phyloP scores from a whole-genome alignment of 2,888 invertebrate species.

The Elegia similella region DNA sequence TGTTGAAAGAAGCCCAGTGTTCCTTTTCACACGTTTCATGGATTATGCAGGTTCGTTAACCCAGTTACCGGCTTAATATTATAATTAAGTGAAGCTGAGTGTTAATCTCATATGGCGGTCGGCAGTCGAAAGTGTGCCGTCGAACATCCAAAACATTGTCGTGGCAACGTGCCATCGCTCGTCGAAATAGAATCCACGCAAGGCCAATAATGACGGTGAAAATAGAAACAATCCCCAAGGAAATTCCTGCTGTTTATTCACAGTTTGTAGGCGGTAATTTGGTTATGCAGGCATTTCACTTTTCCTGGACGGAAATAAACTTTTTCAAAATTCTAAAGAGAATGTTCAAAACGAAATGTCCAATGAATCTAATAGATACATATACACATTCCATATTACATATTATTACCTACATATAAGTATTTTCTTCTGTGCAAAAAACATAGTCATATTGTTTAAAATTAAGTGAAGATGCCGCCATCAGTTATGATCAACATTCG shows the following conservation, averaged over 20 bases:
- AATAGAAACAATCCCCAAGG: conserved; percentile 51
- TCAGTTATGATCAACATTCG: conserved; percentile 1
- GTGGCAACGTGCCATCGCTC: conserved; percentile 68
- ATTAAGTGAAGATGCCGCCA: too few species aligned
- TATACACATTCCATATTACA: too few species aligned
- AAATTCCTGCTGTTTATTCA: conserved; percentile 35
- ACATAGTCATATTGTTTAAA: too few species aligned
- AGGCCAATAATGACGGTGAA: conserved; percentile 70
- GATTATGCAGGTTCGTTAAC: conserved; percentile 74
- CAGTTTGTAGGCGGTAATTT: conserved; percentile 16
- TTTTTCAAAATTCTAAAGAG: not conserved
- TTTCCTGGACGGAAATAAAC: not conserved
- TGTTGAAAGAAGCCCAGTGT: conserved; percentile 56
- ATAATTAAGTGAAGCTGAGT: conserved; percentile 60
- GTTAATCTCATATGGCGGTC: conserved; percentile 45
- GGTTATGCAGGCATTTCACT: conserved; percentile 10
- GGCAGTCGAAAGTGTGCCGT: conserved; percentile 63
- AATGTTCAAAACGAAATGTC: not conserved
- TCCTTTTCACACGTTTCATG: conserved; percentile 68
- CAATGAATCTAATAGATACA: too few species aligned
- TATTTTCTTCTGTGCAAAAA: too few species aligned
- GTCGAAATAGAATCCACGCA: conserved; percentile 63
- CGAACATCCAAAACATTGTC: conserved; percentile 58
- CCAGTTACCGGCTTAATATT: conserved; percentile 70
- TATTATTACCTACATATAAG: too few species aligned